Evolutionary conservation across 1,140 invertebrate species (phyloP).

Genomic region (Chironomus tepperi): DNA sequence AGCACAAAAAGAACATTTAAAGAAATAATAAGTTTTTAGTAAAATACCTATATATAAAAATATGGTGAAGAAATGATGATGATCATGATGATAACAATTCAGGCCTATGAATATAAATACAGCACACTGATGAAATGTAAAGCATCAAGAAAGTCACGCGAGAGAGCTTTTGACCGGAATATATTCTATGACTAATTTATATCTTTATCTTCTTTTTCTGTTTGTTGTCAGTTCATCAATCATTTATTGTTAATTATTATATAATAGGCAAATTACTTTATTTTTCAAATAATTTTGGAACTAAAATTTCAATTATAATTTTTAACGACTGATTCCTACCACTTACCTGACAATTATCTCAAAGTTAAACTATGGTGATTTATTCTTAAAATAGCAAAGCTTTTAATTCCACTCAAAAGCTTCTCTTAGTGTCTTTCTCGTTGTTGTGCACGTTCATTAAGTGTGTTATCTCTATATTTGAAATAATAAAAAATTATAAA

Average conservation of each 20-base stretch:
- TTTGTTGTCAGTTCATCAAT: background rate
- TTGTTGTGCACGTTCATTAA: background rate
- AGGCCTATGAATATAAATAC: conserved; percentile 3
- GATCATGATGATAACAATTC: background rate
- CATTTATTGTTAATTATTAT: background rate
- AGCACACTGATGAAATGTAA: conserved; percentile 7
- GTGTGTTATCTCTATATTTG: background rate
- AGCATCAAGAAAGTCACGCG: conserved; percentile 15
- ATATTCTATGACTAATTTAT: background rate
- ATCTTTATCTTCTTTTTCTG: too few species aligned
- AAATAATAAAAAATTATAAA: background rate
- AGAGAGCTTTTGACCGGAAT: background rate
- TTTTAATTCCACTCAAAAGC: background rate
- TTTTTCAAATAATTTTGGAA: background rate
- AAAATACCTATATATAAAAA: too few species aligned
- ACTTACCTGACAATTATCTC: too few species aligned
- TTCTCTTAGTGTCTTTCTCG: background rate
- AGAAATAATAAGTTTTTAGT: too few species aligned
- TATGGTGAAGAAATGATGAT: too few species aligned
- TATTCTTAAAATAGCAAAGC: too few species aligned
- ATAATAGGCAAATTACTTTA: background rate
- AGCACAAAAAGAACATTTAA: background rate
- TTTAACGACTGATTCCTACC: too few species aligned
- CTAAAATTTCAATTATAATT: too few species aligned
- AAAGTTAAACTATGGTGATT: too few species aligned